These are phyloP conservation scores for Nycteola revayana DNA, from an alignment of 2,888 invertebrate species.

Conservation along the genomic window DNA sequence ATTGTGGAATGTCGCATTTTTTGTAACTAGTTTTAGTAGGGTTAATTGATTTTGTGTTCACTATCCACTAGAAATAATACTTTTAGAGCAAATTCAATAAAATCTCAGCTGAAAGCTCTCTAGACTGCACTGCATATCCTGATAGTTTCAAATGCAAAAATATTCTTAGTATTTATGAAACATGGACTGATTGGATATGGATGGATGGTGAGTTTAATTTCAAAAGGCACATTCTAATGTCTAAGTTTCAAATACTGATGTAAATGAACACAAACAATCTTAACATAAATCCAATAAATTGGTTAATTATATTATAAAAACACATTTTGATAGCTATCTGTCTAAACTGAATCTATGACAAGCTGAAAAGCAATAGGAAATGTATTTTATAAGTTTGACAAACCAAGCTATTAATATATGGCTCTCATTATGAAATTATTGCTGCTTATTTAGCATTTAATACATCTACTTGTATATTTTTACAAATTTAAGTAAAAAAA, in stretches of 20 bases:
- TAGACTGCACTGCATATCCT: conserved; percentile 11
- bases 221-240: conserved; percentile 65
- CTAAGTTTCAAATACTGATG: conserved; percentile 40
- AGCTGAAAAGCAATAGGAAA: conserved; percentile 28
- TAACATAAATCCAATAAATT: conserved; percentile 29
- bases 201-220: conserved; percentile 65
- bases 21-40: conserved; percentile 38
- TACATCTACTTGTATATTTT: conserved; percentile 16
- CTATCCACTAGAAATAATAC: conserved; percentile 20
- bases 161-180: conserved; percentile 38
- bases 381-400: too few species aligned
- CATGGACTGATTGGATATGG: conserved; percentile 63
- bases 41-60: conserved; percentile 22
- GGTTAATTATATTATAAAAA: conserved; percentile 17
- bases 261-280: conserved; percentile 40
- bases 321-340: conserved; percentile 39
- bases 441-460: conserved; percentile 14
- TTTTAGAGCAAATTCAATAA: conserved; percentile 14
- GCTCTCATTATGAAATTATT: conserved; percentile 17
- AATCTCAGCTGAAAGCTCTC: conserved; percentile 6
- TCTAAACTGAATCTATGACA: conserved; percentile 17
- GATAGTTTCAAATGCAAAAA: conserved; percentile 12
- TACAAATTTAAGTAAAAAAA: conserved; percentile 18
- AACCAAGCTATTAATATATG: conserved; percentile 13
- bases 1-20: conserved; percentile 64